Evolutionary conservation across 1,140 invertebrate species (phyloP).

Genomic region (Asobara japonica): DNA sequence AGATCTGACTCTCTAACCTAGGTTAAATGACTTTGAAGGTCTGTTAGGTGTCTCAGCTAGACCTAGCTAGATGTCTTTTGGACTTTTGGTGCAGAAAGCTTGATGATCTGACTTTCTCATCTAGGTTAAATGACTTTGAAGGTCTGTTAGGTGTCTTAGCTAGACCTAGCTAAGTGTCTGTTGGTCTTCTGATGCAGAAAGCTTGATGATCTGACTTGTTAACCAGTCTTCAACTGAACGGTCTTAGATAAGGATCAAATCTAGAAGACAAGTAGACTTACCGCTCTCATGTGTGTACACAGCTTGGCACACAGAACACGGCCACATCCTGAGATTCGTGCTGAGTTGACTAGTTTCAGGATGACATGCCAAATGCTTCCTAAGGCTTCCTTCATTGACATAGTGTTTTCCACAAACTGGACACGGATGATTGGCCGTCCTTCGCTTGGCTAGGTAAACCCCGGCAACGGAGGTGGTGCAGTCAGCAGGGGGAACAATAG

Average conservation of each 20-base stretch:
- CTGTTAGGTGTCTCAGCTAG: no score
- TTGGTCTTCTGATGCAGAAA: no score
- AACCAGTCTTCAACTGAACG: no score
- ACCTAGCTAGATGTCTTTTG: no score
- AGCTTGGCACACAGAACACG: slow-evolving; percentile 92
- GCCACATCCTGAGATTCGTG: slow-evolving; percentile 90
- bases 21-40: no score
- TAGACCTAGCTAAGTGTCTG: no score
- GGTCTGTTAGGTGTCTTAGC: no score
- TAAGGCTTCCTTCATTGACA: slow-evolving; percentile 91
- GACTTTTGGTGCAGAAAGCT: no score
- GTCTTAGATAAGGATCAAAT: background rate
- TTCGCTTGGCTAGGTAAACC: slow-evolving; percentile 87
- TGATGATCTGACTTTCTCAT: no score
- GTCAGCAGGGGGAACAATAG: slow-evolving; percentile 68
- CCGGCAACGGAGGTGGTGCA: slow-evolving; percentile 67
- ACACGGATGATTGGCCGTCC: slow-evolving; percentile 92
- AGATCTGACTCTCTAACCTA: no score
- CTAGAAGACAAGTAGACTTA: slow-evolving; percentile 63
- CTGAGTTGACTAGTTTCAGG: slow-evolving; percentile 89
- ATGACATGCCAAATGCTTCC: slow-evolving; percentile 92
- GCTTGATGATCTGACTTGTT: no score
- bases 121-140: no score
- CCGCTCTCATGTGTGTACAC: slow-evolving; percentile 94
- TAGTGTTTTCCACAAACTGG: slow-evolving; percentile 95